These are phyloP conservation scores for Pristionchus arcanus DNA, from an alignment of 2,888 invertebrate genomes.

Conservation along the genomic window DNA sequence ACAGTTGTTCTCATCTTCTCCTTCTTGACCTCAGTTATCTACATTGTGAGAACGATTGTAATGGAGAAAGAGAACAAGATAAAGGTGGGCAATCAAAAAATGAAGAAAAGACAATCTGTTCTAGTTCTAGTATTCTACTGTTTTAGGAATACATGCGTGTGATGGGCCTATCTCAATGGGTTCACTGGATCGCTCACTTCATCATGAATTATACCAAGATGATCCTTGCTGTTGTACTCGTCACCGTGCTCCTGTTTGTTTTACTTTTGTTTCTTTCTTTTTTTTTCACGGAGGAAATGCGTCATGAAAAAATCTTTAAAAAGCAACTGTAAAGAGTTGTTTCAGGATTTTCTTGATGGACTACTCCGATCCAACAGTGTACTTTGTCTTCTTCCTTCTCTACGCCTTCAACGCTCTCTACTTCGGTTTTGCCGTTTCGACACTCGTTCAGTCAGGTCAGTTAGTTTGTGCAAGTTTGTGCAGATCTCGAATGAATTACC, in stretches of 20 bases:
- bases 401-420: conserved; percentile 71
- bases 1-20: conserved; percentile 89
- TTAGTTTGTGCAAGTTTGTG: no score
- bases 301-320: no score
- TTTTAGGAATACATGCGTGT: conserved; percentile 92
- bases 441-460: conserved; percentile 72
- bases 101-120: no score
- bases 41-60: conserved; percentile 87
- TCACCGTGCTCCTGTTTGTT: conserved; percentile 63
- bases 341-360: conserved; percentile 59
- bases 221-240: conserved; percentile 64
- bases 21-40: conserved; percentile 89
- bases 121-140: no score
- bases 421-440: conserved; percentile 72
- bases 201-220: conserved; percentile 79
- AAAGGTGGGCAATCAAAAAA: conserved; percentile 82
- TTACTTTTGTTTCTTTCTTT: neutral
- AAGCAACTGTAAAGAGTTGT: neutral
- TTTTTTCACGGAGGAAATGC: no score
- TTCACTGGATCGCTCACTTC: conserved; percentile 92
- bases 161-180: conserved; percentile 90
- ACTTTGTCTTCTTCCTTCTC: conserved; percentile 72
- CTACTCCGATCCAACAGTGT: conserved; percentile 64
- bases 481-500: no score
- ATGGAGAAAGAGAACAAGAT: conserved; percentile 88